Conservation (phyloP, 2,113 vertebrate genomes). For the Enhydra lutris region DNA sequence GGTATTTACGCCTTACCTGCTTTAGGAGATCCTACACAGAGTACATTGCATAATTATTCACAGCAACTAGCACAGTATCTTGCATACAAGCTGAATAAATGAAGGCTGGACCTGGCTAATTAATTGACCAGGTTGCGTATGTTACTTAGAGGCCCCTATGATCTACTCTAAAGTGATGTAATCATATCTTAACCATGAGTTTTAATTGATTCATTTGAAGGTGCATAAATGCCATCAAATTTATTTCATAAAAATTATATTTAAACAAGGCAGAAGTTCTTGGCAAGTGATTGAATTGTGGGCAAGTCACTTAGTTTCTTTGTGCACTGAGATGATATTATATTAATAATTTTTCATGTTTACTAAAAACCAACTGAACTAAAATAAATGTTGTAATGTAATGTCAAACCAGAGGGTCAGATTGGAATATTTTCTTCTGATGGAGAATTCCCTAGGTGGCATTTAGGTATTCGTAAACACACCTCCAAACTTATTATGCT, state of each 20-base stretch:
- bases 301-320: neutral
- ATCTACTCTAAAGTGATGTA: neutral
- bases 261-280: slow-evolving; percentile 29
- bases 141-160: neutral
- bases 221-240: slow-evolving; percentile 11
- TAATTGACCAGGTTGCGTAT: neutral
- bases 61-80: neutral
- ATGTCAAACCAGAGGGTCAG: neutral
- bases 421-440: slow-evolving; percentile 27
- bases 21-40: neutral
- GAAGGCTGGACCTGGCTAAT: neutral
- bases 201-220: neutral
- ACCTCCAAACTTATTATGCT: neutral
- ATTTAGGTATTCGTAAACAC: neutral
- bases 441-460: neutral
- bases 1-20: neutral
- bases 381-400: neutral
- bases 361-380: slow-evolving; percentile 21
- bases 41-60: neutral
- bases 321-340: neutral
- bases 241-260: slow-evolving; percentile 21
- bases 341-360: neutral
- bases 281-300: neutral
- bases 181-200: neutral
- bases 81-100: neutral